Conservation (phyloP, 2,888 invertebrate species). For the Phyllotreta cruciferae region DNA sequence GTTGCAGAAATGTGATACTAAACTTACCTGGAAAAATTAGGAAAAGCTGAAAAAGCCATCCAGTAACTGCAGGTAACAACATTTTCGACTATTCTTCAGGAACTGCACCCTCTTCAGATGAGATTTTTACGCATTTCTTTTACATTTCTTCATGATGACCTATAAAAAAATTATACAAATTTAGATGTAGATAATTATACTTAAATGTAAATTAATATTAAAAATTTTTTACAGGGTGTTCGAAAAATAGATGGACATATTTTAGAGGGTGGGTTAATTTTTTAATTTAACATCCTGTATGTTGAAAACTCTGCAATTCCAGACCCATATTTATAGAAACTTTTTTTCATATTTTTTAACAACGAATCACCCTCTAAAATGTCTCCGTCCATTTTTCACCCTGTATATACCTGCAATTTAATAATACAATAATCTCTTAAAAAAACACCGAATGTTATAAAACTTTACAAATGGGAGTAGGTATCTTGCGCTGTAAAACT, state of each 20-base stretch:
- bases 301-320: too few species aligned
- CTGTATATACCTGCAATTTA: not conserved
- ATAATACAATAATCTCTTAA: too few species aligned
- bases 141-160: not conserved
- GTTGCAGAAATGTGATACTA: too few species aligned
- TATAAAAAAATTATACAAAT: not conserved
- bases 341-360: too few species aligned
- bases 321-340: too few species aligned
- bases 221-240: not conserved
- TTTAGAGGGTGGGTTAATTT: too few species aligned
- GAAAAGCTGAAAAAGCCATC: slow-evolving; percentile 49
- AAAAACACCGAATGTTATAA: too few species aligned
- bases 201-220: not conserved
- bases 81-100: slow-evolving; percentile 44
- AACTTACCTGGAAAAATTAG: slow-evolving; percentile 51
- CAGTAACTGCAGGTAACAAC: slow-evolving; percentile 48
- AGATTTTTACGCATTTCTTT: not conserved
- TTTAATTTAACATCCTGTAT: too few species aligned
- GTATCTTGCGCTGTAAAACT: too few species aligned
- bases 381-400: too few species aligned
- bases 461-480: too few species aligned
- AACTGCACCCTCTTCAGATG: slow-evolving; percentile 7
- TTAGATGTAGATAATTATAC: not conserved
- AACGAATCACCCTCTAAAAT: too few species aligned
- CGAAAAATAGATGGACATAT: not conserved